Conservation (phyloP, 92 coral and sea anemone genomes). For the Hydrozoanthus gracilis region DNA sequence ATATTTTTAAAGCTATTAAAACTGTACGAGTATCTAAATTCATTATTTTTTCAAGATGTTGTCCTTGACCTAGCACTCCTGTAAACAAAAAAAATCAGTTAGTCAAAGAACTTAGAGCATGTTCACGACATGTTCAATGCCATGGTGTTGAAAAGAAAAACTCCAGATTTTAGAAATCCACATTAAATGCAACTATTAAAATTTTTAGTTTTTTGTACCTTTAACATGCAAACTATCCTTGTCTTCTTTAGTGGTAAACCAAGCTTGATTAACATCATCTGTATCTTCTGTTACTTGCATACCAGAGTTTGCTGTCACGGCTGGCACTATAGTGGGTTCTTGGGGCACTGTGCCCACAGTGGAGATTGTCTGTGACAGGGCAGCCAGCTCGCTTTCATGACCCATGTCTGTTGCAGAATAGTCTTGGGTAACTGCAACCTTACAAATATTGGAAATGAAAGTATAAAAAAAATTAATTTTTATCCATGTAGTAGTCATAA, state of each 20-base stretch:
- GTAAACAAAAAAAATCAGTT: too few species aligned
- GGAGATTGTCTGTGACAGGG: constrained; percentile 48
- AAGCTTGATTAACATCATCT: constrained; percentile 93
- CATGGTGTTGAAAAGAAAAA: background rate
- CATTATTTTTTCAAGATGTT: too few species aligned
- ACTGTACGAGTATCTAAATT: too few species aligned
- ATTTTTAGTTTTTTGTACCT: constrained; percentile 55
- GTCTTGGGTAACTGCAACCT: constrained; percentile 10
- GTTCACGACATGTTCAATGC: background rate
- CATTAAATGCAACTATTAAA: too few species aligned
- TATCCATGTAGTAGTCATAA: too few species aligned
- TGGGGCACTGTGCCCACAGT: constrained; percentile 66
- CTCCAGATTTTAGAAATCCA: too few species aligned
- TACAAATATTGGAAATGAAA: background rate
- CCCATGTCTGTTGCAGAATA: constrained; percentile 27
- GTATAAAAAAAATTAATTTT: too few species aligned
- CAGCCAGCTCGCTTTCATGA: constrained; percentile 26
- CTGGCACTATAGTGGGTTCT: constrained; percentile 82
- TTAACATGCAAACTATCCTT: constrained; percentile 92
- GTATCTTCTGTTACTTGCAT: constrained; percentile 59
- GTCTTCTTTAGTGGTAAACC: constrained; percentile 99
- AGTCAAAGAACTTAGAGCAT: too few species aligned
- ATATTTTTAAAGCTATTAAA: too few species aligned
- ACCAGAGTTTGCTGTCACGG: constrained; percentile 46
- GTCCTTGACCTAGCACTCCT: too few species aligned